Base-by-base conservation (phyloP, 2,797 vertebrate genomes). In the Anomalospiza imberbis region DNA sequence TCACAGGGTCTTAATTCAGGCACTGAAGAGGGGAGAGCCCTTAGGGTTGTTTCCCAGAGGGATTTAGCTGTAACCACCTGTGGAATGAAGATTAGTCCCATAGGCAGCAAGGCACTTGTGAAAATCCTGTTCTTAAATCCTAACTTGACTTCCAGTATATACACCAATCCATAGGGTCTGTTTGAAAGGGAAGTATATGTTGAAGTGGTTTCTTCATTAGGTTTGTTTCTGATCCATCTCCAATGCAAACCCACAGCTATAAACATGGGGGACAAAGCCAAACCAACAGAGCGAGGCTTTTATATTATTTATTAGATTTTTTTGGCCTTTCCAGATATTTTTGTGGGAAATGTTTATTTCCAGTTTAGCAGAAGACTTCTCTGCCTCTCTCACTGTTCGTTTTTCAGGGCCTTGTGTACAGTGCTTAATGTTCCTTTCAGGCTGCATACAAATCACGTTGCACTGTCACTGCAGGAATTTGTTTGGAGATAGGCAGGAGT, bases 391-490 rank as follows among this genome's bases (percentile, higher is more conserved):
- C 51, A 1, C 62, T 57, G 25, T 74, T 9, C 54, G 1, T 79
- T 95, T 93, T 67, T n/a, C 65, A 70, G 51, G 45, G 36, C 45
- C 78, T 83, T 57, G 29, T 45, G 61, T 51, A 34, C 44, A n/a
- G 54, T 21, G 53, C 85, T 38, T 58, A 7, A 31, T 40, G 62
- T 93, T 96, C 79, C 58, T 78, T 87, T 70, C 63, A 32, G 83
- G 55, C 81, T 80, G 84, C 75, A 4, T 73, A 72, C 95, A 92
- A 95, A 96, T 96, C 91, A 93, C 36, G 4, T 60, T 48, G 76
- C 83, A 36, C 10, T 88, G 78, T 95, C 94, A 87, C 84, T 40
- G 57, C 18, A 92, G 92, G 93, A 89, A 94, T 97, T 95, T 92
- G 88, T 94, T 95, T 93, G 76, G 87, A 96, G 93, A 82, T 75